Base-by-base conservation (phyloP, 2,888 invertebrate genomes). In the Diachrysia chrysitis region DNA sequence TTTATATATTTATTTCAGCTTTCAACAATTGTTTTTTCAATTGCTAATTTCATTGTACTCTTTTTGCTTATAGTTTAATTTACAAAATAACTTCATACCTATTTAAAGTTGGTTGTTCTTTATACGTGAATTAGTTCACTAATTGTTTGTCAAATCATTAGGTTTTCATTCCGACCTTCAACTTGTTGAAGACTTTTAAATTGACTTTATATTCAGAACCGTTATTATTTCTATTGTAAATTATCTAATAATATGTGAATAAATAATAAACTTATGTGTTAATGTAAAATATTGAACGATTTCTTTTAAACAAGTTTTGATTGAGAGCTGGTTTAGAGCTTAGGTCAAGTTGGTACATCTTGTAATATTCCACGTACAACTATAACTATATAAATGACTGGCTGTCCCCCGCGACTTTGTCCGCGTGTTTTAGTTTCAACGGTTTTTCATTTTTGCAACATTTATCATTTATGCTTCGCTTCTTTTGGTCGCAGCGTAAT, bases 91-190 rank as follows among this genome's bases (percentile, higher is more conserved):
- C n/a, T 42, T 42, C n/a, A n/a, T 42, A n/a, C n/a, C 63, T 66
- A 71, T 73, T 59, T n/a, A n/a, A 68, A 72, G 61, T 57, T 10
- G 58, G 4, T 6, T n/a, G 42, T 42, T 65, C 25, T 25, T 25
- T 5, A n/a, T n/a, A n/a, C n/a, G n/a, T n/a, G n/a, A n/a, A n/a
- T n/a, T n/a, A n/a, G n/a, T n/a, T n/a, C n/a, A n/a, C n/a, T n/a
- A n/a, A n/a, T 85, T 82, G 68, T 76, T 61, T 71, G 64, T 78
- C 73, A 72, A 77, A 79, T 42, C 69, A 76, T 83, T 80, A 76
- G n/a, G n/a, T n/a, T n/a, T n/a, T 73, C 72, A 78, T 64, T 68
- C 77, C 86, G 84, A 86, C 88, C 88, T 89, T 89, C 86, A 87
- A 87, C 85, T 88, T 71, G 69, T 71, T 65, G 65, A 67, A 71